Evolutionary conservation across 1,140 invertebrate species (phyloP).

Genomic region (Panagrolaimus sp.): DNA sequence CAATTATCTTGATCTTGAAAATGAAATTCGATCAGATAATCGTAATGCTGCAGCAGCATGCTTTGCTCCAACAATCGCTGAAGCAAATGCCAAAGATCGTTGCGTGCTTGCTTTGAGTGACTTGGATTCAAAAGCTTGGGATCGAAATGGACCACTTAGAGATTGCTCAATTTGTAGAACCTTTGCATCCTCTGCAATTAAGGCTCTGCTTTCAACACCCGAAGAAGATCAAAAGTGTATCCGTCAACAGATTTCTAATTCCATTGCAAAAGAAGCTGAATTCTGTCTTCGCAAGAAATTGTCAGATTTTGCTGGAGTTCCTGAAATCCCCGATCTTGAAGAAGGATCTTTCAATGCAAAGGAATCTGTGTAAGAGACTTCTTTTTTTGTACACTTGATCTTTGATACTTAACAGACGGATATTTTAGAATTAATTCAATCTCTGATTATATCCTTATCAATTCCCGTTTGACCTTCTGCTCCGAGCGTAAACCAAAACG

Average conservation of each 20-base stretch:
- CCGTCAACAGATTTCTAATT: constrained; percentile 53
- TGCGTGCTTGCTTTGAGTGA: constrained; percentile 52
- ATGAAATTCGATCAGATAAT: constrained; percentile 34
- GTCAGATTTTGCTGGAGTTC: constrained; percentile 48
- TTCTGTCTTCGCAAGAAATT: constrained; percentile 51
- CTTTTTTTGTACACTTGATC: constrained; percentile 4
- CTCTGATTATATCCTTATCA: constrained; percentile 57
- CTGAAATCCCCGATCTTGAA: constrained; percentile 56
- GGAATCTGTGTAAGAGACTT: constrained; percentile 55
- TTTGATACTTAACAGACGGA: constrained; percentile 7
- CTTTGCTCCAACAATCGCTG: constrained; percentile 52
- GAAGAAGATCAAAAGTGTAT: constrained; percentile 58
- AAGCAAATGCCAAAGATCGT: constrained; percentile 54
- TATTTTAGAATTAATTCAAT: constrained; percentile 52
- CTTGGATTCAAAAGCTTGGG: constrained; percentile 53
- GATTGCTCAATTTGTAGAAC: constrained; percentile 56
- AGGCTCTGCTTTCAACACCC: constrained; percentile 53
- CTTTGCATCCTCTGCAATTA: constrained; percentile 56
- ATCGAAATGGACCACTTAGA: constrained; percentile 49
- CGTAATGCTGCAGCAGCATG: constrained; percentile 45
- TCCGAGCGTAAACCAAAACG: constrained; percentile 54
- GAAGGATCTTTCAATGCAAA: constrained; percentile 50
- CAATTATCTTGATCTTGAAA: constrained; percentile 48
- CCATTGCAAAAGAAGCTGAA: constrained; percentile 51
- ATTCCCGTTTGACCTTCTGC: constrained; percentile 54